Evolutionary conservation across 2,888 invertebrate species (phyloP).

Genomic region (Caenorhabditis sp.): DNA sequence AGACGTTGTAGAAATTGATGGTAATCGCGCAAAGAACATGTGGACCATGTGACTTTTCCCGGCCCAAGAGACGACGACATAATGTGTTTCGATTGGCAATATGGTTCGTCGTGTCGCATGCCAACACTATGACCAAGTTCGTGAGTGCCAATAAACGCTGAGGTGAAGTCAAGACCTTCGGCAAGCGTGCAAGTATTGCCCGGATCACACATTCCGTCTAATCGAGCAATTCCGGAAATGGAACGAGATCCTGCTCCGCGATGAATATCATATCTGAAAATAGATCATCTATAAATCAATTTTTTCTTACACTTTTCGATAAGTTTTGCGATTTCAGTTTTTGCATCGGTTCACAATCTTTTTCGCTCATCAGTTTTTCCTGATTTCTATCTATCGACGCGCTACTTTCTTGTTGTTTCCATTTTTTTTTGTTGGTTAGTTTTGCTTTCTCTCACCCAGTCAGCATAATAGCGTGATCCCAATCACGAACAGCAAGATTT

Average conservation of each 20-base stretch:
- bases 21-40: slow-evolving; percentile 69
- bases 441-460: slow-evolving; percentile 60
- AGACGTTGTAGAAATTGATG: slow-evolving; percentile 68
- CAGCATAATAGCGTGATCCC: slow-evolving; percentile 71
- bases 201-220: slow-evolving; percentile 70
- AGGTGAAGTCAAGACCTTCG: slow-evolving; percentile 70
- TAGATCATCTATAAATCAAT: not conserved
- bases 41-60: slow-evolving; percentile 71
- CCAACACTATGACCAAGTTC: slow-evolving; percentile 70
- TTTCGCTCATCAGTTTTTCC: not conserved
- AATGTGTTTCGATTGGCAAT: slow-evolving; percentile 68
- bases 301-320: not conserved
- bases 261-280: slow-evolving; percentile 65
- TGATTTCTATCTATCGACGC: slow-evolving; percentile 10
- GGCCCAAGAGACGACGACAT: slow-evolving; percentile 70
- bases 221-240: slow-evolving; percentile 70
- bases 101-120: slow-evolving; percentile 71
- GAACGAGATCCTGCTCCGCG: slow-evolving; percentile 68
- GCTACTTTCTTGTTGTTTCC: too few species aligned
- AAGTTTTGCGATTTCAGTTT: slow-evolving; percentile 10
- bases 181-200: slow-evolving; percentile 70
- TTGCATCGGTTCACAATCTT: slow-evolving; percentile 8
- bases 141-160: slow-evolving; percentile 71
- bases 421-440: not conserved
- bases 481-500: slow-evolving; percentile 63